Base-by-base conservation (phyloP, 2,888 invertebrate species). In the Scrobipalpa atriplicella region DNA sequence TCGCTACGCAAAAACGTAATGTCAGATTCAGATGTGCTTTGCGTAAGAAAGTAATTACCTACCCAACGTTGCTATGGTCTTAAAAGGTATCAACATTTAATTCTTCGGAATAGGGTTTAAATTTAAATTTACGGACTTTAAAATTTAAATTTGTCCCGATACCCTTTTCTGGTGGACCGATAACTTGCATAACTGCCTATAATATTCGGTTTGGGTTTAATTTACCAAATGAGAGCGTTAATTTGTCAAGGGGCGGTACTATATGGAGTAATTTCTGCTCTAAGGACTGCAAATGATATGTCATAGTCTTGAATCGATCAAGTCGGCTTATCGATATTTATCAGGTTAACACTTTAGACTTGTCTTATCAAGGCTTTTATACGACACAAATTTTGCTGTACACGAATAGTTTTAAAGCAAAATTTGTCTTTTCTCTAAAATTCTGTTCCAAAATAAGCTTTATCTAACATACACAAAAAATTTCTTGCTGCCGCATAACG, bases 11-110 rank as follows among this genome's bases (percentile, higher is more conserved):
- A 52, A 66, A 69, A 69, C 29, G 67, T 73, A 75, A 78, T 77
- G 76, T 75, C 77, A 76, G 61, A 70, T 69, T 75, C 77, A 76
- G 61, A 70, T 69, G 73, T 58, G 38, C 58, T 72, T 75, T 75
- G 71, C 73, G 72, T 72, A 76, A 77, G 68, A 70, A 58, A 65
- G 67, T 70, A 68, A 73, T 73, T 71, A 71, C 69, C 69, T 61
- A 56, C 21, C 69, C 66, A 64, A 60, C 21, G 13, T 58, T 64
- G 51, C 65, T 18, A 9, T 60, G 60, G 66, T 67, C 64, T 62
- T 43, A 36, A 62, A 13, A 43, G 5, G 63, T 43, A 70, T 65
- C 64, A 10, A 51, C 36, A 18, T 54, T 66, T 61, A 66, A 18
- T 43, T 21, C 66, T 13, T 29, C 3, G 54, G n/a, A n/a, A 10